Percentiles rank a stretch among this genome's conserved stretches.
Conservation (phyloP, 2,888 invertebrate species). For the Scaptomyza cyrtandrae region DNA sequence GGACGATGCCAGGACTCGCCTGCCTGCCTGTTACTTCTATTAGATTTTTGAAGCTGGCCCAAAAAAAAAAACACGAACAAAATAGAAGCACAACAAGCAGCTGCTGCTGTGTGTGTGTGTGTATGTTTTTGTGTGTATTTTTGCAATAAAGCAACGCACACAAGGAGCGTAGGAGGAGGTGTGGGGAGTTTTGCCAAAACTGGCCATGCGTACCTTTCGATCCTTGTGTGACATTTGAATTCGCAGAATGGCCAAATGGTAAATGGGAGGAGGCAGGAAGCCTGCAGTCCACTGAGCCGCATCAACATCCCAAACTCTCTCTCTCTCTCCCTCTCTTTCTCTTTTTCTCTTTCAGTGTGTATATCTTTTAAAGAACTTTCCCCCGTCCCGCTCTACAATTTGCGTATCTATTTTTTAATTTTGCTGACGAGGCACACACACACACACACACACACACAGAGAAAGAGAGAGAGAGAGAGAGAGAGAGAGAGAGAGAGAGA, state of each 20-base stretch:
- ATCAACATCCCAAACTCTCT: neutral
- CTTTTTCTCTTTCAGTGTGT: neutral
- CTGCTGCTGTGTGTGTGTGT: conserved; percentile 60
- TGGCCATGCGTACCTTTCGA: conserved; percentile 77
- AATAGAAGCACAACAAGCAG: conserved; percentile 55
- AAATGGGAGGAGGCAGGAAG: conserved; percentile 10
- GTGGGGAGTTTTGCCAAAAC: conserved; percentile 27
- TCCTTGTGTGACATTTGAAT: conserved; percentile 80
- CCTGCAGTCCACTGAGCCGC: conserved; percentile 9
- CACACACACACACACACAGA: too few species aligned
- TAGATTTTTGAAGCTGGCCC: conserved; percentile 52
- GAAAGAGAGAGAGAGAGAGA: neutral
- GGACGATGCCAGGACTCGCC: conserved; percentile 6
- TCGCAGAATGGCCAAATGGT: conserved; percentile 52
- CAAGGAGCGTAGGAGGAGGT: neutral
- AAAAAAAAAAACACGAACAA: conserved; percentile 15
- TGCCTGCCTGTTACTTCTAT: conserved; percentile 65
- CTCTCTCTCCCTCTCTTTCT: conserved; percentile 1
- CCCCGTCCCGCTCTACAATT: neutral
- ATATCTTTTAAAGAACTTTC: conserved; percentile 63
- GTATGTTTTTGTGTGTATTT: conserved; percentile 70
- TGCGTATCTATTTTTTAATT: conserved; percentile 80
- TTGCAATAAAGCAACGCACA: conserved; percentile 67
- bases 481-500: neutral
- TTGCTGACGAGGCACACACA: conserved; percentile 73